A percentile compares a stretch with the other conserved stretches of the same genome.
Conservation (phyloP, 2,113 vertebrate genomes). For the Hiodon tergisus region DNA sequence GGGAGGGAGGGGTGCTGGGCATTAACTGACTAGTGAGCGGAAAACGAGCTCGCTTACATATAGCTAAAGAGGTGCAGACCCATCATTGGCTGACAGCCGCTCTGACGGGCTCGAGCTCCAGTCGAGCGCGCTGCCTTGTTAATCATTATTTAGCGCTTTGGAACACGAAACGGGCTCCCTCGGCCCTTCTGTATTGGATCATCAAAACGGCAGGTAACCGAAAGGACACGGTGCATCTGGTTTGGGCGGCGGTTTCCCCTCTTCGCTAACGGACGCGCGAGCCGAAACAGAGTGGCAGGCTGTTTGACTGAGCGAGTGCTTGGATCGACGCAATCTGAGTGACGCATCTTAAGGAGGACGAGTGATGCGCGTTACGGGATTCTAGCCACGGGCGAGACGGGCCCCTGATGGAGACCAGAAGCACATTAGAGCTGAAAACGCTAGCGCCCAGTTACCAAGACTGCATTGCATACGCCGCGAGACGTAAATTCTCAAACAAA, state of each 20-base stretch:
- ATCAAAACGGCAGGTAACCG: conserved; percentile 6
- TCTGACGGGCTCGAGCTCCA: background rate
- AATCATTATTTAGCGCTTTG: conserved; percentile 16
- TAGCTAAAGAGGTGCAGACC: background rate
- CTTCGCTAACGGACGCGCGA: background rate
- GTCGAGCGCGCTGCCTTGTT: conserved; percentile 8
- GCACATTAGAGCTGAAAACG: background rate
- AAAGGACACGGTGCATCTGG: conserved; percentile 9
- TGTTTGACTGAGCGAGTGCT: conserved; percentile 8
- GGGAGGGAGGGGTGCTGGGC: no score
- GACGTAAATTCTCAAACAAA: background rate
- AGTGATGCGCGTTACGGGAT: conserved; percentile 15
- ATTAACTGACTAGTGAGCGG: no score
- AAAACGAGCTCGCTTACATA: background rate
- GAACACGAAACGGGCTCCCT: conserved; percentile 8
- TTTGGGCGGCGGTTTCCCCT: background rate
- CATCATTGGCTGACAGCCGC: background rate
- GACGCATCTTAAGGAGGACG: conserved; percentile 10
- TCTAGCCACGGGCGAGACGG: background rate
- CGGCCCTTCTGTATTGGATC: conserved; percentile 14
- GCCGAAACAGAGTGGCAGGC: conserved; percentile 9
- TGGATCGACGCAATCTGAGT: conserved; percentile 8
- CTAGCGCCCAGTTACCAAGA: background rate
- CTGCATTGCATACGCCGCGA: background rate
- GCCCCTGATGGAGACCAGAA: background rate